phyloP scores from a whole-genome alignment of 2,797 vertebrate genomes.

The Hippocampus kuda region DNA sequence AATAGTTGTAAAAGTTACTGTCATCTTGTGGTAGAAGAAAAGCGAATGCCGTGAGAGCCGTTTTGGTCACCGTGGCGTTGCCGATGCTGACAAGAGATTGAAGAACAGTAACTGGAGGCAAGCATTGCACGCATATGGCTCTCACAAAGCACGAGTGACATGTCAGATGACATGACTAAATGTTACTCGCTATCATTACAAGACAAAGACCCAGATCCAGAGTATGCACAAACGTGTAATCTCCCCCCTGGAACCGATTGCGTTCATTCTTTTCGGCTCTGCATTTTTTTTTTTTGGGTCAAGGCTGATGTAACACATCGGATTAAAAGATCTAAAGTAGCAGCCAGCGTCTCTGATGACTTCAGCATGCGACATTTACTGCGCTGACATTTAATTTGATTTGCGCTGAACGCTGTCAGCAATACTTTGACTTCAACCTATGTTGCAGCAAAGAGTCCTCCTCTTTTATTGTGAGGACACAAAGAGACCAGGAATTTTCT shows the following conservation, averaged over 20 bases:
- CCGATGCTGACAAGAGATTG: constrained; percentile 20
- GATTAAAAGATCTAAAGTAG: constrained; percentile 46
- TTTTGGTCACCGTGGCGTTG: neutral
- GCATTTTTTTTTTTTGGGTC: constrained; percentile 36
- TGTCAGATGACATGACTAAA: neutral
- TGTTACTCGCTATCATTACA: neutral
- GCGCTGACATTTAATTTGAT: constrained; percentile 16
- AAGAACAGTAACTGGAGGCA: constrained; percentile 10
- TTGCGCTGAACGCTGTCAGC: constrained; percentile 13
- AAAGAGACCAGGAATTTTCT: neutral
- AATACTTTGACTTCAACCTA: constrained; percentile 16
- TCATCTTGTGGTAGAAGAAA: constrained; percentile 13
- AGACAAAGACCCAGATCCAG: neutral
- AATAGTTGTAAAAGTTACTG: constrained; percentile 14
- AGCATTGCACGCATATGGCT: constrained; percentile 6
- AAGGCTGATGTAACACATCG: constrained; percentile 35
- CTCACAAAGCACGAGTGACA: neutral
- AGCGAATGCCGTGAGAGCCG: neutral
- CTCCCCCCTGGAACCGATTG: constrained; percentile 5
- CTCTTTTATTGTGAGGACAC: constrained; percentile 5
- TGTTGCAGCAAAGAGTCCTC: constrained; percentile 3
- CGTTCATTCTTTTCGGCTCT: constrained; percentile 10
- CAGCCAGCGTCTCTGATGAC: constrained; percentile 25
- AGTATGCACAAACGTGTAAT: constrained; percentile 15
- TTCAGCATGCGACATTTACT: constrained; percentile 18